Evolutionary conservation across 30 jellyfish, hydroid and myxozoan species (phyloP).

Genomic region (Aurelia sp.): DNA sequence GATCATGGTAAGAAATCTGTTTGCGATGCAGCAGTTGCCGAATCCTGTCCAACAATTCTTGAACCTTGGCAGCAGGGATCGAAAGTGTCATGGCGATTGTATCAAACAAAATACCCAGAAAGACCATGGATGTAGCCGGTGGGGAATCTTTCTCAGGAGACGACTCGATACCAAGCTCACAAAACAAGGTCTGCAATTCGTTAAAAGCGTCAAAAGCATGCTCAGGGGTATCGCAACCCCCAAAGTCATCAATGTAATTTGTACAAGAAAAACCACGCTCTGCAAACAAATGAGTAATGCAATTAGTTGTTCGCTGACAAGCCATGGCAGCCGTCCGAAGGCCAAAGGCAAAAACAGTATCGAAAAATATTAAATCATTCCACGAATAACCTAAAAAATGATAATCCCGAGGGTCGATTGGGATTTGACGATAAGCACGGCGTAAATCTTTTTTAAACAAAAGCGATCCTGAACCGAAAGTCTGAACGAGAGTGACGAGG

Average conservation of each 20-base stretch:
- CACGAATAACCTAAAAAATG: too few species aligned
- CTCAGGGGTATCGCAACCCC: background rate
- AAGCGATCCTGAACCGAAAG: background rate
- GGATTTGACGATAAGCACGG: too few species aligned
- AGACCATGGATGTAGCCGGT: background rate
- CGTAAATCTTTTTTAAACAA: too few species aligned
- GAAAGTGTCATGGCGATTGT: background rate
- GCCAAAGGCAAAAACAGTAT: background rate
- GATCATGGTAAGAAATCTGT: background rate
- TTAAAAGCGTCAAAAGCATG: background rate
- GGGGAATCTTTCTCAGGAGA: background rate
- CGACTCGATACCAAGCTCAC: background rate
- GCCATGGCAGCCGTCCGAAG: slow-evolving; percentile 16
- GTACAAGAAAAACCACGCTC: background rate
- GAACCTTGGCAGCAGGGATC: background rate
- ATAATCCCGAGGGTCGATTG: too few species aligned
- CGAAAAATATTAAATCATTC: too few species aligned
- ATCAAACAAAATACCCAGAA: background rate
- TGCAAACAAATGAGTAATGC: background rate
- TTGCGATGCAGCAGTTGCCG: background rate
- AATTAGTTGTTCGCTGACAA: background rate
- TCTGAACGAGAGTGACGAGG: slow-evolving; percentile 1
- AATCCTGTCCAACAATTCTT: background rate
- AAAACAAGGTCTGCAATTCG: background rate
- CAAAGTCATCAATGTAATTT: slow-evolving; percentile 1